Conservation (phyloP, 2,888 invertebrate genomes). For the Agrotis clavis region DNA sequence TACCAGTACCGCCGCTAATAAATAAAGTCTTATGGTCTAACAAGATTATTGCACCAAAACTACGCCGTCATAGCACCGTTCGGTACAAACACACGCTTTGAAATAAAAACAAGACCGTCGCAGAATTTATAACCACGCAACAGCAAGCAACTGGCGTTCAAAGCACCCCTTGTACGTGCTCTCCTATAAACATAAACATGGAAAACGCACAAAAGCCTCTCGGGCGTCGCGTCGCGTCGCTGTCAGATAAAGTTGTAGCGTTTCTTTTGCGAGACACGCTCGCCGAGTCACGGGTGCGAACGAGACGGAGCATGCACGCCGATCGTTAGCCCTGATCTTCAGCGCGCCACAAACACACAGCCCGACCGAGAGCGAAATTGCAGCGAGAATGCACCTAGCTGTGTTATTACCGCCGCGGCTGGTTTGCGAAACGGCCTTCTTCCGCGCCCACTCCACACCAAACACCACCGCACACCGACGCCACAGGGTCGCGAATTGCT, state of each 20-base stretch:
- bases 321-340: slow-evolving; percentile 92
- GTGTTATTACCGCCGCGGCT: slow-evolving; percentile 86
- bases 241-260: slow-evolving; percentile 90
- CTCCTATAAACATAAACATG: slow-evolving; percentile 90
- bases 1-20: slow-evolving; percentile 36
- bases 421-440: slow-evolving; percentile 84
- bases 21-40: slow-evolving; percentile 61
- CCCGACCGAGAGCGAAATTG: slow-evolving; percentile 91
- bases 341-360: slow-evolving; percentile 91
- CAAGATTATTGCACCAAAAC: slow-evolving; percentile 67
- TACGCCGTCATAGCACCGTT: slow-evolving; percentile 65
- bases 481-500: slow-evolving; percentile 74
- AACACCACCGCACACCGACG: slow-evolving; percentile 71
- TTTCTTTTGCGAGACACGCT: slow-evolving; percentile 87
- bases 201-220: slow-evolving; percentile 91
- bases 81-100: slow-evolving; percentile 76
- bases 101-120: slow-evolving; percentile 84
- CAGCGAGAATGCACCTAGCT: slow-evolving; percentile 91
- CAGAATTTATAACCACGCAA: slow-evolving; percentile 81
- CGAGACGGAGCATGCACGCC: slow-evolving; percentile 82
- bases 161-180: slow-evolving; percentile 89
- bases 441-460: slow-evolving; percentile 67
- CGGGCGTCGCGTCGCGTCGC: slow-evolving; percentile 87
- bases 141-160: slow-evolving; percentile 84
- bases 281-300: slow-evolving; percentile 76